Base-by-base conservation (phyloP, 37 sponge, comb jelly and placozoan species). In the Cladorhizidae sp. region DNA sequence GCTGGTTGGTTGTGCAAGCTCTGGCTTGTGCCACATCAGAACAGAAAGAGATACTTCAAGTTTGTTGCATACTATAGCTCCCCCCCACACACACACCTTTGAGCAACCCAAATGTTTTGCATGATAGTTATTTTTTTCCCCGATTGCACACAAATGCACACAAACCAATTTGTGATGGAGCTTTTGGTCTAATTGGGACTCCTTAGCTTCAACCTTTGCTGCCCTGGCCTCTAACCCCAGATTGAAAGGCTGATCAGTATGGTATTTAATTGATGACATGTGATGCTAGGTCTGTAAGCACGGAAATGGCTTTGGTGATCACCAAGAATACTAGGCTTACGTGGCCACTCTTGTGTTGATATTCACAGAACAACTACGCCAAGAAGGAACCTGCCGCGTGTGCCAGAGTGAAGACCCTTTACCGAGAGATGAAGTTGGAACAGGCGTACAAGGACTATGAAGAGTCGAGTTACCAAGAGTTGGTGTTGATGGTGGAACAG, bases 1-100 rank as follows among this genome's bases (percentile, higher is more conserved):
- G 94, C 75, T 98, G 99, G 99, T 72, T 96, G 40, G 86, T 96
- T 1, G 93, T 98, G 0, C 92, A 94, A 67, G 99, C 99, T 28
- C 76, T 96, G 54, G 50, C 62, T 1, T 52, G 72, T 61, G 90
- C 78, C 39, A 94, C 87, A 52, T 65, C 79, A 41, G 74, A 88
- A 50, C 96, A 97, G 51, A 87, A 52, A 58, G 52, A 81, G 0
- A 2, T 82, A 5, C 78, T 97, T 1, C 72, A 96, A 84, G 97
- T 96, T 3, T 62, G 57, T 45, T n/a, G n/a, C n/a, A n/a, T n/a
- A n/a, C n/a, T n/a, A n/a, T n/a, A n/a, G n/a, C n/a, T n/a, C n/a
- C n/a, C n/a, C n/a, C n/a, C 56, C 18, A 54, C 17, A 54, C 56
- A 54, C n/a, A n/a, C n/a, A n/a, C n/a, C n/a, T n/a, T n/a, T 12